phyloP scores from a whole-genome alignment of 2,888 invertebrate genomes.

The Magallana nippona region DNA sequence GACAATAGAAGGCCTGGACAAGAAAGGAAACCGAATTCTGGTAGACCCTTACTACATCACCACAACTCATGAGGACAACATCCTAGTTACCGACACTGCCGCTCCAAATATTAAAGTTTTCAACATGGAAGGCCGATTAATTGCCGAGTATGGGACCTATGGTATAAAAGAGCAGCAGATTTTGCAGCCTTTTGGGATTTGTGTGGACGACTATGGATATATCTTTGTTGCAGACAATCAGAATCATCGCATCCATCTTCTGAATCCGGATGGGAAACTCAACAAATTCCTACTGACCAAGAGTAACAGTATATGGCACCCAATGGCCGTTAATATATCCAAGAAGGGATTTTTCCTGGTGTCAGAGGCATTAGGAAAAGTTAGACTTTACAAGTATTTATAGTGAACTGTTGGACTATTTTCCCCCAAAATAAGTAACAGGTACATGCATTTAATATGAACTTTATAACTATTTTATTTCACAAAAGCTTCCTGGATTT shows the following conservation, averaged over 20 bases:
- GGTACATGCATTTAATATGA: no score
- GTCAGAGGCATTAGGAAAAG: slow-evolving; percentile 75
- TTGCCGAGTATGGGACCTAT: slow-evolving; percentile 70
- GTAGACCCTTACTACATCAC: slow-evolving; percentile 76
- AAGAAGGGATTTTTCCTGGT: slow-evolving; percentile 70
- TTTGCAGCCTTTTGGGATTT: slow-evolving; percentile 75
- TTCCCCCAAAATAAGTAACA: no score
- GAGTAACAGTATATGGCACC: slow-evolving; percentile 71
- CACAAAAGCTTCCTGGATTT: no score
- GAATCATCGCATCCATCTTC: slow-evolving; percentile 73
- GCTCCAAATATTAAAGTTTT: slow-evolving; percentile 76
- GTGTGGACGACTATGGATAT: slow-evolving; percentile 72
- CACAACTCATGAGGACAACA: slow-evolving; percentile 67
- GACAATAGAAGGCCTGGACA: slow-evolving; percentile 65
- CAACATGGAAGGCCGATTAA: slow-evolving; percentile 60
- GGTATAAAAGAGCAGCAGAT: slow-evolving; percentile 69
- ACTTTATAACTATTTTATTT: no score
- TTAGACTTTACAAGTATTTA: slow-evolving; percentile 73
- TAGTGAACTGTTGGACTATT: slow-evolving; percentile 49
- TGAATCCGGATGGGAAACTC: slow-evolving; percentile 72
- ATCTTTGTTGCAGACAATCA: slow-evolving; percentile 75
- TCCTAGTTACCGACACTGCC: slow-evolving; percentile 75
- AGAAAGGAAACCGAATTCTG: slow-evolving; percentile 60
- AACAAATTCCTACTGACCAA: slow-evolving; percentile 67
- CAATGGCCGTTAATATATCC: slow-evolving; percentile 71